Percentiles rank a stretch among this genome's conserved stretches.
Evolutionary conservation across 2,797 vertebrate species (phyloP).

Genomic region (Tinamus major): DNA sequence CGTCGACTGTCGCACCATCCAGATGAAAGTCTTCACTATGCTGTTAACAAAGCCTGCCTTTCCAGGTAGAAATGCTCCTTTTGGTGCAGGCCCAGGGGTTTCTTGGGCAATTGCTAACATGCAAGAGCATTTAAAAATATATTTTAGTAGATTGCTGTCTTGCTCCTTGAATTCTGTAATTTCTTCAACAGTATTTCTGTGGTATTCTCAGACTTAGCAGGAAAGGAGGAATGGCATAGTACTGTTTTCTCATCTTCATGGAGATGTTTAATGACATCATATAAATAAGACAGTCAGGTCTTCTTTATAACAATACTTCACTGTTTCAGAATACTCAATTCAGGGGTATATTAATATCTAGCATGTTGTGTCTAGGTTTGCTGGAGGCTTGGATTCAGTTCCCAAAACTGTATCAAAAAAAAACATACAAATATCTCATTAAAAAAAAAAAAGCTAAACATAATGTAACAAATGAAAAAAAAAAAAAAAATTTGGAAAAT

Average conservation of each 20-base stretch:
- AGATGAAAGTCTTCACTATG: conserved; percentile 87
- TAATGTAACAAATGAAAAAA: neutral
- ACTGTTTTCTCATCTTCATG: neutral
- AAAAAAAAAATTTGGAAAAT: neutral
- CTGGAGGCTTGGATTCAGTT: neutral
- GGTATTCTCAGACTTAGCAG: neutral
- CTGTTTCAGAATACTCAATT: neutral
- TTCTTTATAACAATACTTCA: neutral
- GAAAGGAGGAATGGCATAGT: neutral
- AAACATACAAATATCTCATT: neutral
- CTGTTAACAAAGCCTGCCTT: conserved; percentile 94
- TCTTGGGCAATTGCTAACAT: neutral
- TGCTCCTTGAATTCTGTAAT: neutral
- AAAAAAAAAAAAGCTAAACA: neutral
- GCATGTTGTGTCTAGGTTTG: neutral
- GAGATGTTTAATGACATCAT: neutral
- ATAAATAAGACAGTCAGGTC: neutral
- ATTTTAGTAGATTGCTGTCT: neutral
- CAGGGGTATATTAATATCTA: neutral
- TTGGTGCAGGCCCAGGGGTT: neutral
- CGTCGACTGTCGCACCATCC: conserved; percentile 90
- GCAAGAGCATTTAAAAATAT: neutral
- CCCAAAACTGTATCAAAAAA: neutral
- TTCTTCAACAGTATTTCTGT: neutral
- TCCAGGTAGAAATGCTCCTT: conserved; percentile 85